Conservation (phyloP, 1,140 invertebrate species). For the Aphis gossypii region DNA sequence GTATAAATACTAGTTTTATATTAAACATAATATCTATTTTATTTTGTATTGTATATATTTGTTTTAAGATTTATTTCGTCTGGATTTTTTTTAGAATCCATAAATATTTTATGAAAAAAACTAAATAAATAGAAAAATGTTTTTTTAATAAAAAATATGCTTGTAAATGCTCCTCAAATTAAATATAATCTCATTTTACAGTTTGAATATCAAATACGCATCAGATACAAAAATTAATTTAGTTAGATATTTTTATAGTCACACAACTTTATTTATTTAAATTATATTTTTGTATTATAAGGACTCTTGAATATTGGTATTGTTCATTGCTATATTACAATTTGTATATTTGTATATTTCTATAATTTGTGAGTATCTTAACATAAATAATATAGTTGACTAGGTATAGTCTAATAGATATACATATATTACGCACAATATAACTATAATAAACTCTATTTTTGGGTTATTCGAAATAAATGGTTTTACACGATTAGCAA, state of each 20-base stretch:
- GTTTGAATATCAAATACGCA: neutral
- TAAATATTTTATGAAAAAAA: neutral
- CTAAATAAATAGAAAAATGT: neutral
- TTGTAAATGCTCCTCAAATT: neutral
- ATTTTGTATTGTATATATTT: neutral
- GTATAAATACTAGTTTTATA: neutral
- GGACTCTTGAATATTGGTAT: neutral
- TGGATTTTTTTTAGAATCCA: neutral
- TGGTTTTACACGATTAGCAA: too few species aligned
- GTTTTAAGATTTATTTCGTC: neutral
- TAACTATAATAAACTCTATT: neutral
- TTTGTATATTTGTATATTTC: neutral
- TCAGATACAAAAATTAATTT: neutral
- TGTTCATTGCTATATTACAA: neutral
- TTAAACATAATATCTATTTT: neutral
- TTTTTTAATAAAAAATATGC: neutral
- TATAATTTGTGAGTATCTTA: neutral
- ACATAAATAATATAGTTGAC: neutral
- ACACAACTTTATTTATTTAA: neutral
- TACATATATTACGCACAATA: too few species aligned
- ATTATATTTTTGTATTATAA: neutral
- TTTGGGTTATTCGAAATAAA: neutral
- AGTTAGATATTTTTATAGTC: neutral
- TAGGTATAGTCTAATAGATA: neutral
- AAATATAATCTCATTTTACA: neutral